Evolutionary conservation across 2,797 vertebrate genomes (phyloP), one percentile per base, ranked within the genome.

Genomic region (Delichon dasypus): DNA sequence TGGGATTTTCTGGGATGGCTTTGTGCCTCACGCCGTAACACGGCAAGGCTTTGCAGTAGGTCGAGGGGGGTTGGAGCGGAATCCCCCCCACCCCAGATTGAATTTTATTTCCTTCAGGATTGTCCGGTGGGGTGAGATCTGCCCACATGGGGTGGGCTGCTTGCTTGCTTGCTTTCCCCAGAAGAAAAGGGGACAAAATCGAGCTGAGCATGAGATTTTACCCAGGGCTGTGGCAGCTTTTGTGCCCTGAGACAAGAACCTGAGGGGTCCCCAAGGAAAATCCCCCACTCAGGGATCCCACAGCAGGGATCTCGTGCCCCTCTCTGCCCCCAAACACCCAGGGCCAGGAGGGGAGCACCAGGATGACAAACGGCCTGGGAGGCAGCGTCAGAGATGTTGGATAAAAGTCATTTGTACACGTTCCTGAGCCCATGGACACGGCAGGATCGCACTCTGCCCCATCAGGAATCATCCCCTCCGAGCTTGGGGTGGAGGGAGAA

Each of bases 281-380:
- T 0, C 5, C 7, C 11, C 17, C 4, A 44, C 17, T 51, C 40
- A 3, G n/a, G n/a, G n/a, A n/a, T n/a, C n/a, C n/a, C n/a, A n/a
- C n/a, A n/a, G 2, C 1, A 2, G 55, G 21, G 21, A 54, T 13
- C 26, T 45, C 0, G 0, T 47, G 47, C 27, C 40, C 9, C 53
- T 75, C 34, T 0, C 0, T 13, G 27, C 3, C 20, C 34, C 45
- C 16, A 1, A 0, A 0, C 11, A 2, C 8, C 16, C 61, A 6
- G 29, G 60, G n/a, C 17, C 19, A 3, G 32, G 22, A 61, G n/a
- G 13, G 40, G 16, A 57, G 29, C 2, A 1, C n/a, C 36, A 18
- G 27, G 34, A 20, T 85, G 81, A 91, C 61, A 85, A 80, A 92
- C 34, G 23, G 6, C 79, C 89, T 16, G 58, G 62, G 70, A 2